Evolutionary conservation across 2,888 invertebrate species (phyloP).

Genomic region (Eucera pruinosa): DNA sequence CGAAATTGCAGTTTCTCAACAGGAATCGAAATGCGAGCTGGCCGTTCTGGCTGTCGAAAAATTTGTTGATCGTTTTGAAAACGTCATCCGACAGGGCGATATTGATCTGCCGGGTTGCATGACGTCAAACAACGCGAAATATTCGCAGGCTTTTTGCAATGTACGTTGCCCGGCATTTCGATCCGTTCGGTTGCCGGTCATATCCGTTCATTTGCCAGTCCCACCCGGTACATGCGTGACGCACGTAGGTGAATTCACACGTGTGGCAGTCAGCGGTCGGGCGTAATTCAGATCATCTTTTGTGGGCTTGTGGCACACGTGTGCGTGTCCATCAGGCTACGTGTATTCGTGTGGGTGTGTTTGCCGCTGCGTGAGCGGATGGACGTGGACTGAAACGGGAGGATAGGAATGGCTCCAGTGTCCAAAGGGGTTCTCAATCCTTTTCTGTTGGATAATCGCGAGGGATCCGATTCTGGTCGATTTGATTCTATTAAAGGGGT

Average conservation of each 20-base stretch:
- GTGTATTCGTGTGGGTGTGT: constrained; percentile 59
- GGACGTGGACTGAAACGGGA: constrained; percentile 55
- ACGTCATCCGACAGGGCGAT: constrained; percentile 26
- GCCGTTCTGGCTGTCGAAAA: constrained; percentile 8
- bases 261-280: constrained; percentile 74
- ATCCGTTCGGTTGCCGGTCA: constrained; percentile 45
- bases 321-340: constrained; percentile 28
- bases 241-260: constrained; percentile 77
- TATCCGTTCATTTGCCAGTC: constrained; percentile 42
- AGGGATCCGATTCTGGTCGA: constrained; percentile 28
- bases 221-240: constrained; percentile 59
- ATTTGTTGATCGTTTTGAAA: constrained; percentile 46
- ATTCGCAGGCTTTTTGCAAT: constrained; percentile 61
- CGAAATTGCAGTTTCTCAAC: not conserved
- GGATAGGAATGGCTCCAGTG: constrained; percentile 63
- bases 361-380: constrained; percentile 64
- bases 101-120: constrained; percentile 53
- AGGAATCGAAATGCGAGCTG: not conserved
- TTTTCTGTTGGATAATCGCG: constrained; percentile 25
- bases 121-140: constrained; percentile 61
- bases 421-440: constrained; percentile 73
- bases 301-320: constrained; percentile 59
- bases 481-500: constrained; percentile 37
- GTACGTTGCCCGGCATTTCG: constrained; percentile 21
- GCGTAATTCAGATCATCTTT: constrained; percentile 76